Conservation (phyloP, 1,140 invertebrate genomes). For the Penaeus chinensis region DNA sequence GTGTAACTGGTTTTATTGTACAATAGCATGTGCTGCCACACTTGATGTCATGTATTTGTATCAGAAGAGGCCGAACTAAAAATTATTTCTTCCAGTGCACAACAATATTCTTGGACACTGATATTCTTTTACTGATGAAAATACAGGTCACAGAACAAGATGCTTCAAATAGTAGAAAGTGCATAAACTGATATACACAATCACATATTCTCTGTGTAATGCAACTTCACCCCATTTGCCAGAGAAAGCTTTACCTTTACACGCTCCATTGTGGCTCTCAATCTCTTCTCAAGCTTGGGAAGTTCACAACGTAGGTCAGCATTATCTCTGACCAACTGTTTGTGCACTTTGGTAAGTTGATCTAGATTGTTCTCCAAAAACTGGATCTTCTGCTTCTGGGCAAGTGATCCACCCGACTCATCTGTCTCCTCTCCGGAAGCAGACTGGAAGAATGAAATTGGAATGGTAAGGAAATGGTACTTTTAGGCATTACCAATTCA, state of each 20-base stretch:
- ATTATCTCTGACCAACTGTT: conserved; percentile 93
- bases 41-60: too few species aligned
- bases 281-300: conserved; percentile 97
- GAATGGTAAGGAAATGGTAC: neutral
- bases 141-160: too few species aligned
- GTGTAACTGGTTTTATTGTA: too few species aligned
- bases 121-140: too few species aligned
- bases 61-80: too few species aligned
- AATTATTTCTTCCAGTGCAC: too few species aligned
- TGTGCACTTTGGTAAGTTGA: conserved; percentile 93
- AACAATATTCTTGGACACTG: too few species aligned
- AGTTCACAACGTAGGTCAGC: conserved; percentile 98
- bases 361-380: conserved; percentile 99
- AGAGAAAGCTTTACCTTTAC: conserved; percentile 77
- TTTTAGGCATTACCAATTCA: too few species aligned
- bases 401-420: conserved; percentile 88
- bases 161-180: too few species aligned
- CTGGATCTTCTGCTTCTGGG: conserved; percentile 99
- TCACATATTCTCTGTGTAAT: neutral
- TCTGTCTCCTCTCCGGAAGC: conserved; percentile 83
- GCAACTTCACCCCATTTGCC: neutral
- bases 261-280: conserved; percentile 96
- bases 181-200: too few species aligned
- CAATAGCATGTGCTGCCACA: too few species aligned
- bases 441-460: conserved; percentile 67